Evolutionary conservation across 2,888 invertebrate species (phyloP).

Genomic region (Ophonus ardosiacus): DNA sequence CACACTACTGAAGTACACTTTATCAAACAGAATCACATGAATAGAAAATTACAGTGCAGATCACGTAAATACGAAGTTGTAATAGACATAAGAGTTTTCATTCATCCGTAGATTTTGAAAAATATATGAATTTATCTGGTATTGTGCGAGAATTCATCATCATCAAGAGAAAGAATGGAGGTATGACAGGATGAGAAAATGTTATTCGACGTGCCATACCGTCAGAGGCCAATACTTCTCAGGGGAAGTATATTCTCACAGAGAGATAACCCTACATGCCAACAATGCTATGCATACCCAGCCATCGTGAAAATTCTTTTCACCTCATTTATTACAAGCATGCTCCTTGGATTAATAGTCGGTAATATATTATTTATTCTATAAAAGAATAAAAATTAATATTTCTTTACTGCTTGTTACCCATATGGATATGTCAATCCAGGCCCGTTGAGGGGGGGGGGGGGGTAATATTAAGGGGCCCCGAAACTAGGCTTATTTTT

Average conservation of each 20-base stretch:
- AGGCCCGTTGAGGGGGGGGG: no score
- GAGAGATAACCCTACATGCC: background rate
- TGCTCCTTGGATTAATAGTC: background rate
- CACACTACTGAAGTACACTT: no score
- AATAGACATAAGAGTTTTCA: background rate
- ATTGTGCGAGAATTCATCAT: background rate
- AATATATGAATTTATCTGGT: background rate
- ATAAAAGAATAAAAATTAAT: no score
- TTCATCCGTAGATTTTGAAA: background rate
- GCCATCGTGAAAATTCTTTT: background rate
- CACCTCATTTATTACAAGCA: background rate
- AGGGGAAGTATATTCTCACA: background rate
- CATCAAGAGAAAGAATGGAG: background rate
- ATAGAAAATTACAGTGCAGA: no score
- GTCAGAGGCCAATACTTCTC: background rate
- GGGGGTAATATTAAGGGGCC: no score
- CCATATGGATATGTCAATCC: no score
- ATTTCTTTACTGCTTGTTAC: no score
- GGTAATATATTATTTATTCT: no score
- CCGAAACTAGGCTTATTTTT: no score
- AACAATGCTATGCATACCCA: background rate
- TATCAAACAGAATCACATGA: no score
- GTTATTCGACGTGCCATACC: background rate
- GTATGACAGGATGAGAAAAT: background rate
- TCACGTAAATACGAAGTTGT: no score